These are phyloP conservation scores for Drosophila teissieri DNA, from an alignment of 1,140 invertebrate genomes.

Conservation along the genomic window DNA sequence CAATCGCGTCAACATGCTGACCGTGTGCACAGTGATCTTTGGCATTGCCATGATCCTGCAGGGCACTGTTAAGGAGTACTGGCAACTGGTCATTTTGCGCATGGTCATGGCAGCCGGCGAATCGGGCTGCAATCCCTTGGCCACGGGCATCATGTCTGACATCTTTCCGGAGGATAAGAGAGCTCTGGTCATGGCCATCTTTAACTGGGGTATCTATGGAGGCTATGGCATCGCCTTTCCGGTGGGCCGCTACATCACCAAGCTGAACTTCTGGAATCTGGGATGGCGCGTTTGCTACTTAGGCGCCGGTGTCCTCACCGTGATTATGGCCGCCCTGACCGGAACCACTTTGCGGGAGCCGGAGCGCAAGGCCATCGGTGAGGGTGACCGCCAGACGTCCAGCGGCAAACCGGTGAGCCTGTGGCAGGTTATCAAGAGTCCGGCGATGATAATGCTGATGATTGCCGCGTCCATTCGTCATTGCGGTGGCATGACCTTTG, in stretches of 20 bases:
- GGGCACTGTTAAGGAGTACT: conserved; percentile 93
- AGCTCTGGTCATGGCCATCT: conserved; percentile 95
- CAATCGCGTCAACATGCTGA: conserved; percentile 90
- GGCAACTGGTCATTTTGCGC: conserved; percentile 94
- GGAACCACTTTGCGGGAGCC: conserved; percentile 92
- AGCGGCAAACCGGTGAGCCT: conserved; percentile 86
- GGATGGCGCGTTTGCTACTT: conserved; percentile 96
- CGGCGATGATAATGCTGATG: conserved; percentile 92
- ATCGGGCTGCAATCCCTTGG: conserved; percentile 95
- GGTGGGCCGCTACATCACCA: conserved; percentile 94
- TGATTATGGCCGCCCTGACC: conserved; percentile 90
- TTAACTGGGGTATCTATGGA: conserved; percentile 98
- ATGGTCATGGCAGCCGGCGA: conserved; percentile 95
- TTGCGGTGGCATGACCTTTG: conserved; percentile 95
- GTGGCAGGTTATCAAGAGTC: conserved; percentile 91
- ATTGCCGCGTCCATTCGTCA: conserved; percentile 95
- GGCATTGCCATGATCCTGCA: conserved; percentile 93
- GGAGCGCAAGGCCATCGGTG: conserved; percentile 89
- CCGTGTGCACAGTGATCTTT: conserved; percentile 92
- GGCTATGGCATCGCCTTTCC: conserved; percentile 97
- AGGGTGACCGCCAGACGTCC: conserved; percentile 85
- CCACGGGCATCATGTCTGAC: conserved; percentile 93
- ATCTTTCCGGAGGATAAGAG: conserved; percentile 92
- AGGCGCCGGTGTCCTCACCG: conserved; percentile 91
- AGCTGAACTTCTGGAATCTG: conserved; percentile 90